Percentiles rank a stretch among this genome's conserved stretches.
phyloP scores from a whole-genome alignment of 2,888 invertebrate genomes.

The Tetramorium bicarinatum region DNA sequence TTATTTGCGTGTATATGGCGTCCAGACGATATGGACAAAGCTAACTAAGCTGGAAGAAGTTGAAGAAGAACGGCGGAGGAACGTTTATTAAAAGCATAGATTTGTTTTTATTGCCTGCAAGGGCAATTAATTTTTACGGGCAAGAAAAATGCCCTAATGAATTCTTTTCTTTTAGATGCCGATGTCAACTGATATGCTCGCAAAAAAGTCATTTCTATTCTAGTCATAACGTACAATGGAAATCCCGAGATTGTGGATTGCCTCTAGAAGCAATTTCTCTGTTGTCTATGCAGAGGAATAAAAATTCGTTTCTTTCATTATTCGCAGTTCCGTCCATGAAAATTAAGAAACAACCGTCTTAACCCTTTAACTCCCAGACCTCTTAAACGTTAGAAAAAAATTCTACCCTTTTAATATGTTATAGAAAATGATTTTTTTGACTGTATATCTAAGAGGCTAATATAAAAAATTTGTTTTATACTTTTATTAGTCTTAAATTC shows the following conservation, averaged over 20 bases:
- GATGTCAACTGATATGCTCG: neutral
- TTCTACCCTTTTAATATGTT: no score
- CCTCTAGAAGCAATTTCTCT: neutral
- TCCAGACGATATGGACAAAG: constrained; percentile 52
- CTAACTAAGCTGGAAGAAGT: constrained; percentile 15
- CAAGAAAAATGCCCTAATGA: neutral
- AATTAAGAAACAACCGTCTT: neutral
- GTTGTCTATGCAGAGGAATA: neutral
- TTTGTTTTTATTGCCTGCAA: neutral
- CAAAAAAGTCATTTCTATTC: neutral
- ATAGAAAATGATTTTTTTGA: no score
- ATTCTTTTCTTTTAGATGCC: neutral
- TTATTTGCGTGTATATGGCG: constrained; percentile 43
- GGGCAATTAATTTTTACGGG: neutral
- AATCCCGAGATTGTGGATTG: neutral
- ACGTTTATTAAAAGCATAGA: constrained; percentile 33
- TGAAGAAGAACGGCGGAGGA: constrained; percentile 14
- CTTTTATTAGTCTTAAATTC: no score
- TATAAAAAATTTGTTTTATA: no score
- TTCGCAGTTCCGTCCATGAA: neutral
- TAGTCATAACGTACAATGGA: neutral
- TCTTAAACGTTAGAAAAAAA: no score
- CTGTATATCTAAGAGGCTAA: no score
- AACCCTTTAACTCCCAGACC: no score
- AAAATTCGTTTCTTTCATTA: neutral